A percentile compares a stretch with the other conserved stretches of the same genome.
Evolutionary conservation across 2,113 vertebrate species (phyloP).

Genomic region (Hemiprocne comata): DNA sequence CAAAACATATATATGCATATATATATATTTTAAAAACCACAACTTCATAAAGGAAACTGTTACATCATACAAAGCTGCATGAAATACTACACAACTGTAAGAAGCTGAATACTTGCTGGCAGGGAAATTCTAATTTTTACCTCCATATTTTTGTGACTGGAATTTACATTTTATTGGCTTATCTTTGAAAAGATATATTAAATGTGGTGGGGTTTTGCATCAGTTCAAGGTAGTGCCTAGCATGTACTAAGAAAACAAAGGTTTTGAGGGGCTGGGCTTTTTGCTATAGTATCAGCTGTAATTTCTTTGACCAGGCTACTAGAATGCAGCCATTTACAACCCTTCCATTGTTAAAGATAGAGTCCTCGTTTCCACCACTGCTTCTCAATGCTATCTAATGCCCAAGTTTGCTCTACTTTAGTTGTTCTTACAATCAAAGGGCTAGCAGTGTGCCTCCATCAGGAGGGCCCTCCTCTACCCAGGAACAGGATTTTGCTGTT

Average conservation of each 20-base stretch:
- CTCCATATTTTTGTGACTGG: neutral
- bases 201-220: neutral
- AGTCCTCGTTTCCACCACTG: neutral
- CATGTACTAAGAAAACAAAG: neutral
- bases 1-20: neutral
- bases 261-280: neutral
- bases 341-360: neutral
- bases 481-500: neutral
- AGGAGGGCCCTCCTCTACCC: neutral
- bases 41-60: neutral
- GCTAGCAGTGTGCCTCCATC: neutral
- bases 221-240: neutral
- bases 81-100: neutral
- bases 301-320: neutral
- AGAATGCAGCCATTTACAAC: neutral
- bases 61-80: neutral
- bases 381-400: neutral
- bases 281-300: neutral
- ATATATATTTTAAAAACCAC: neutral
- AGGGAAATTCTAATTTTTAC: neutral
- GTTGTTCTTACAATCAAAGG: neutral
- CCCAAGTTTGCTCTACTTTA: neutral
- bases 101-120: neutral
- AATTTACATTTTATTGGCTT: neutral
- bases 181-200: neutral